Conservation (phyloP, 2,113 vertebrate genomes). For the Erpornis zantholeuca region DNA sequence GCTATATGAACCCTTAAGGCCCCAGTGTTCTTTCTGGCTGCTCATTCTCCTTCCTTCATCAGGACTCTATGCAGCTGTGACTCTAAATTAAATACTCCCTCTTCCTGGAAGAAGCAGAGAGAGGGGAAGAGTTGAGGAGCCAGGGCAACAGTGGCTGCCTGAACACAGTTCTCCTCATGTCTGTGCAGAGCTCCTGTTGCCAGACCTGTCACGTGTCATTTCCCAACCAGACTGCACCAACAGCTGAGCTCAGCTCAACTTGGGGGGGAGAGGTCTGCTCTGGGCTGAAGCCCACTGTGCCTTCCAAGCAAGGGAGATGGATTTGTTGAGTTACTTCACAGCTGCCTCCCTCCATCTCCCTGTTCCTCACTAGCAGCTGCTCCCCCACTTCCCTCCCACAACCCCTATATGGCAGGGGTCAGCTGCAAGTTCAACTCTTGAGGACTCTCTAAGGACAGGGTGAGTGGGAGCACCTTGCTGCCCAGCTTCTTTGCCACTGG, state of each 20-base stretch:
- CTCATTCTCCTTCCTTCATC: not conserved
- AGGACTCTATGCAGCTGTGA: no score
- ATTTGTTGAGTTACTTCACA: not conserved
- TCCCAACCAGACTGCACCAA: not conserved
- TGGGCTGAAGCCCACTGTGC: not conserved
- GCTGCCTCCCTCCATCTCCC: not conserved
- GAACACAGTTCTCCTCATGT: rapidly evolving
- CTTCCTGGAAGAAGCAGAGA: not conserved
- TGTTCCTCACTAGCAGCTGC: not conserved
- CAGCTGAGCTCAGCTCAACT: rapidly evolving
- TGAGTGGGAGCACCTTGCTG: not conserved
- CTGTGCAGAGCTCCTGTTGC: not conserved
- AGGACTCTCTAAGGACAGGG: not conserved
- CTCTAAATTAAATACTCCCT: not conserved
- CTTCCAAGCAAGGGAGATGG: not conserved
- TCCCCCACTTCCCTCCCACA: rapidly evolving
- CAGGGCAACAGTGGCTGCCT: not conserved
- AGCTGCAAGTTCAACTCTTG: not conserved
- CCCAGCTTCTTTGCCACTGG: not conserved
- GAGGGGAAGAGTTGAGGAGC: not conserved
- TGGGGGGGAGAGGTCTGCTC: not conserved
- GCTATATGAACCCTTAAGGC: not conserved
- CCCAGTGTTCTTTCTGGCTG: not conserved
- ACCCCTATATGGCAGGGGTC: not conserved
- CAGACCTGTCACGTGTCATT: not conserved